Conservation (phyloP, 2,888 invertebrate species). For the Sclerodermus sp. region DNA sequence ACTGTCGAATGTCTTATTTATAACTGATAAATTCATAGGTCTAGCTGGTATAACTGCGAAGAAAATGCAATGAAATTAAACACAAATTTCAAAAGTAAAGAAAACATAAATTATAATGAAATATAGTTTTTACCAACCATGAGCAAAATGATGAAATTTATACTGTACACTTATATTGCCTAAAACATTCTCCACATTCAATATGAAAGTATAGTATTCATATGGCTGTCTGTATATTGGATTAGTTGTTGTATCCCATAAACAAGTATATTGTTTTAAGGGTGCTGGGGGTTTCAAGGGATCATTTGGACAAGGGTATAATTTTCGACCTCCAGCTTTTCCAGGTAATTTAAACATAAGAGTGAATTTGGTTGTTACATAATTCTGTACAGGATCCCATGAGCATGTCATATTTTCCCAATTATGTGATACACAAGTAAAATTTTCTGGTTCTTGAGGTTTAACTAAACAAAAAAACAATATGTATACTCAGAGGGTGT, state of each 20-base stretch:
- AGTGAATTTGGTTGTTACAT: constrained; percentile 63
- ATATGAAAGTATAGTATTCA: constrained; percentile 62
- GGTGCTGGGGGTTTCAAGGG: constrained; percentile 5
- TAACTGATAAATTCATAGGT: constrained; percentile 58
- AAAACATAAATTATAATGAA: constrained; percentile 1
- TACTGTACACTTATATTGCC: constrained; percentile 61
- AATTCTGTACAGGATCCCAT: constrained; percentile 68
- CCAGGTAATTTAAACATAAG: constrained; percentile 58
- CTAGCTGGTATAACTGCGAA: constrained; percentile 59
- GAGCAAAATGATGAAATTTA: constrained; percentile 64
- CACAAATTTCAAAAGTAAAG: constrained; percentile 1
- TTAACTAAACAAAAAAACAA: too few relatives aligned
- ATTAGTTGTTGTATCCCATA: constrained; percentile 59
- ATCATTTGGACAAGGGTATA: constrained; percentile 37
- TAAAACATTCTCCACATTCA: constrained; percentile 67
- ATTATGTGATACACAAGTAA: constrained; percentile 73
- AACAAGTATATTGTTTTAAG: constrained; percentile 50
- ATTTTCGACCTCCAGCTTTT: constrained; percentile 52
- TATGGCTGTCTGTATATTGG: constrained; percentile 63
- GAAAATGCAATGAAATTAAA: background rate
- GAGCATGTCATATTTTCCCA: constrained; percentile 74
- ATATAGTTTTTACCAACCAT: constrained; percentile 59
- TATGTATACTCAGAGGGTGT: too few relatives aligned
- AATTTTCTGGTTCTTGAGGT: constrained; percentile 69
- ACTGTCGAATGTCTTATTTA: constrained; percentile 58